These are phyloP conservation scores for Cephalopachus bancanus DNA, from an alignment of 2,797 vertebrate species.

Conservation along the genomic window DNA sequence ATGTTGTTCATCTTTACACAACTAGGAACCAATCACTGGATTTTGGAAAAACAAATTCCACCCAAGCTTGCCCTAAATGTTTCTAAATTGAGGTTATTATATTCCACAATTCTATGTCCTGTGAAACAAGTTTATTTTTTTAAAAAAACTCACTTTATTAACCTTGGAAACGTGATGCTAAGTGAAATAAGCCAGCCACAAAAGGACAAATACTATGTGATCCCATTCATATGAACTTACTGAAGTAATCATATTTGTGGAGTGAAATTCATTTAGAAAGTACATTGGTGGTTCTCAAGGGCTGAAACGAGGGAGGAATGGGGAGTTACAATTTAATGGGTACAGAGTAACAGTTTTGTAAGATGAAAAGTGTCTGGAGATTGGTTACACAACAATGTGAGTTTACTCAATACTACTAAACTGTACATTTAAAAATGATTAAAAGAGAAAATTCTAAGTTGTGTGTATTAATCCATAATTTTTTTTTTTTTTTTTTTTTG, in stretches of 20 bases:
- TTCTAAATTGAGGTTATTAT: neutral
- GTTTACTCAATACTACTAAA: rapidly evolving
- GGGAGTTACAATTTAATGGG: neutral
- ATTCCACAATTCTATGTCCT: neutral
- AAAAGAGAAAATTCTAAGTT: neutral
- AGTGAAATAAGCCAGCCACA: neutral
- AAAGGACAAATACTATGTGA: neutral
- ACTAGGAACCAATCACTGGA: neutral
- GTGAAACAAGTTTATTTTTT: neutral
- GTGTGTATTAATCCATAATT: too few relatives aligned
- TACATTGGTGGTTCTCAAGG: too few relatives aligned
- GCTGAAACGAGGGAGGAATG: rapidly evolving
- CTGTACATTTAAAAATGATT: neutral
- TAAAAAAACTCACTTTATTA: neutral
- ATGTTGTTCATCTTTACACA: rapidly evolving
- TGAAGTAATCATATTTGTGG: rapidly evolving
- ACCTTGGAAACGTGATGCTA: rapidly evolving
- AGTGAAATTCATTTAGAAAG: neutral
- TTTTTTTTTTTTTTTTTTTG: too few relatives aligned
- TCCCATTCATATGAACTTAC: rapidly evolving
- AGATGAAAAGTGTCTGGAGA: neutral
- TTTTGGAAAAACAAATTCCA: neutral
- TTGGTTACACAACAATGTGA: rapidly evolving
- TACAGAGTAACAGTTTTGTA: rapidly evolving
- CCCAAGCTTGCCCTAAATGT: neutral